Base-by-base conservation (phyloP, 92 coral and sea anemone genomes). In the Zoanthus sociatus region DNA sequence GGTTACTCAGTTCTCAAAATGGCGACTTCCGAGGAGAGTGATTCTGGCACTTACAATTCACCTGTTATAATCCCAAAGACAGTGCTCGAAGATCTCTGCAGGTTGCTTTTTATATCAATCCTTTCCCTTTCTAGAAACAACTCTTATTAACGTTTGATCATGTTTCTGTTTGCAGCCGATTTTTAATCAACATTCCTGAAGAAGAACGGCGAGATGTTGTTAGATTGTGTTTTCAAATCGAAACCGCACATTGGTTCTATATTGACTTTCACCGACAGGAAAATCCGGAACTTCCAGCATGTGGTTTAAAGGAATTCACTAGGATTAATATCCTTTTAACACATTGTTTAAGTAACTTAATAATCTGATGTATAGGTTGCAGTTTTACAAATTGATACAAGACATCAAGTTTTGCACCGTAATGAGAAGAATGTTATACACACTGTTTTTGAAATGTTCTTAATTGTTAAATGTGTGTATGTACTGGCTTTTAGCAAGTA, bases 201-300 rank as follows among this genome's bases (percentile, higher is more conserved):
- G 99, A 96, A 73, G 99, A 96, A 58, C 83, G 98, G 46, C 89
- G 79, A 86, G 99, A 96, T 78, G 93, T 96, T 77, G 99, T 96
- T 63, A 93, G 99, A 45, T 89, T 96, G 82, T 96, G 98, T 75
- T 96, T 96, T 86, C 99, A 96, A 90, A 92, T 96, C 89, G 99
- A 96, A 92, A 89, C 91, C 20, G 99, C 99, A 5, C 99, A 96
- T 56, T 96, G 99, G 99, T 96, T 94, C 93, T 96, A 96, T 85
- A 88, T 96, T 74, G 99, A 96, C 60, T 96, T 96, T 83, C 89
- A 93, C 87, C 87, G 99, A 64, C 99, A 96, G 85, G 98, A 94
- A 76, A 93, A 89, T 45, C 93, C 95, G 4, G 96, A 94, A 56
- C 92, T 94, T 10, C 99, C 98, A 47, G 90, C 98, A 3, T 92